phyloP scores from a whole-genome alignment of 2,888 invertebrate genomes.

The Chironomus riparius region DNA sequence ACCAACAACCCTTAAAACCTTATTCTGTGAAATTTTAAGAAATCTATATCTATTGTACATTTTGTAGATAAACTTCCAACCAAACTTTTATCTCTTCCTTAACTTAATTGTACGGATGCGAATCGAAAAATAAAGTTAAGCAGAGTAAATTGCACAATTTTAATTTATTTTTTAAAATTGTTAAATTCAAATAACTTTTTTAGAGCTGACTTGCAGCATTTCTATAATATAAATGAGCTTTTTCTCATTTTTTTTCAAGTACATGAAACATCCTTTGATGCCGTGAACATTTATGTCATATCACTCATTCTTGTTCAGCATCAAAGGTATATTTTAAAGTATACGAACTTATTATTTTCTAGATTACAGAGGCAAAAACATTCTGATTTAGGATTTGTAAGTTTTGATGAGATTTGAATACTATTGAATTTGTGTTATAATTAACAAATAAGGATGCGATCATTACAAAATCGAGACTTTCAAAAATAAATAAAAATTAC shows the following conservation, averaged over 20 bases:
- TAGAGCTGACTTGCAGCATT: constrained; percentile 3
- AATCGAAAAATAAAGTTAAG: not conserved
- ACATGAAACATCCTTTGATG: not conserved
- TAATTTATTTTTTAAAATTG: not conserved
- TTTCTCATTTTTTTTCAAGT: not conserved
- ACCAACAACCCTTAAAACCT: too few relatives aligned
- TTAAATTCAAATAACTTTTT: not conserved
- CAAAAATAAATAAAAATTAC: too few relatives aligned
- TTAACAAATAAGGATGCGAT: too few relatives aligned
- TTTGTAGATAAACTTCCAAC: too few relatives aligned
- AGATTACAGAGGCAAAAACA: too few relatives aligned
- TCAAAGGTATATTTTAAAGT: not conserved
- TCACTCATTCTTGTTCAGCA: not conserved
- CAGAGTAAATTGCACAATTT: not conserved
- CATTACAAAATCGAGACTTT: too few relatives aligned
- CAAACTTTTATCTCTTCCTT: too few relatives aligned
- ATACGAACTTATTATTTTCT: too few relatives aligned
- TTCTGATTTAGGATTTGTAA: too few relatives aligned
- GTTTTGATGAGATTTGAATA: too few relatives aligned
- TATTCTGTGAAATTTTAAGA: not conserved
- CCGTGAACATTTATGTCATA: not conserved
- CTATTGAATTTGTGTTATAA: too few relatives aligned
- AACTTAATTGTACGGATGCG: not conserved
- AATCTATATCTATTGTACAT: not conserved
- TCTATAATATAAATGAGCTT: not conserved